phyloP scores from a whole-genome alignment of 1,140 invertebrate genomes.

The Euura saliciscinereae region DNA sequence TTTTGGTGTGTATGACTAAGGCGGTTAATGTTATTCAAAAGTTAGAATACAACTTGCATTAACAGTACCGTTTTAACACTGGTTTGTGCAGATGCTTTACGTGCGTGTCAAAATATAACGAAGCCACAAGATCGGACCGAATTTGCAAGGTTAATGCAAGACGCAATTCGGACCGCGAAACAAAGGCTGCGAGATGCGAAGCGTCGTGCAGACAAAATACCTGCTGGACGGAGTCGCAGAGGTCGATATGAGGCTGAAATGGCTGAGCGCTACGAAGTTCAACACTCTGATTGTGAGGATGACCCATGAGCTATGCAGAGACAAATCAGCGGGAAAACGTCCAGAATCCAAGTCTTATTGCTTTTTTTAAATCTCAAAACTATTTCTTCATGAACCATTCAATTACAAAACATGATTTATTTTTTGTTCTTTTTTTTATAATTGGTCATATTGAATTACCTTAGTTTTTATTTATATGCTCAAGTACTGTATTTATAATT shows the following conservation, averaged over 20 bases:
- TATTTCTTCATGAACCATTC: no score
- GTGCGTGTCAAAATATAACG: not conserved
- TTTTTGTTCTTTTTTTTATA: no score
- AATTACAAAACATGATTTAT: no score
- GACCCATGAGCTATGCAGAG: no score
- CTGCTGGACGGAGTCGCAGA: not conserved
- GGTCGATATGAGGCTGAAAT: not conserved
- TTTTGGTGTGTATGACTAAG: not conserved
- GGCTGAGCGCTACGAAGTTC: not conserved
- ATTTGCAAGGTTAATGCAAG: not conserved
- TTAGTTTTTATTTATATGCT: no score
- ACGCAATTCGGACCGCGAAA: not conserved
- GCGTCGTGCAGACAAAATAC: not conserved
- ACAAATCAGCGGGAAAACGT: no score
- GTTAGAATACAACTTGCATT: not conserved
- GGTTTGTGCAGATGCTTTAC: not conserved
- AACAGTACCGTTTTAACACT: not conserved
- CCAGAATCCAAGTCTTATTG: no score
- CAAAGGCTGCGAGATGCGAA: not conserved
- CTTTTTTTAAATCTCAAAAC: no score
- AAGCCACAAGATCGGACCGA: not conserved
- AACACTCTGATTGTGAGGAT: not conserved
- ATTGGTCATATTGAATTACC: no score
- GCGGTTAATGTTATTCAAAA: not conserved
- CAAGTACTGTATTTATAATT: no score